Conservation (phyloP, 2,888 invertebrate species). For the Lepidocyrtinus sp. region DNA sequence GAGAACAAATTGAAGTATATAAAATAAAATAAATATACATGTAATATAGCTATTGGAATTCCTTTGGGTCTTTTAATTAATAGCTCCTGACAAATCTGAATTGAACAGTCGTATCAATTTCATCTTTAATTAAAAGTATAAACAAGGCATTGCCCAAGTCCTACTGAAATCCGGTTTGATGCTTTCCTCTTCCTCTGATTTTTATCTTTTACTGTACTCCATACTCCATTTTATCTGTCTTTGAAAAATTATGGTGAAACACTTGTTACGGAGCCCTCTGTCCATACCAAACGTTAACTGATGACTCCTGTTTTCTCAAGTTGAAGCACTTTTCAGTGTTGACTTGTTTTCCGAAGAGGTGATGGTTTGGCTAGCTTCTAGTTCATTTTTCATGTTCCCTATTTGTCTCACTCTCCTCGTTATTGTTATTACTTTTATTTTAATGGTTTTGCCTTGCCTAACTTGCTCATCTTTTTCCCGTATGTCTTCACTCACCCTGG, state of each 20-base stretch:
- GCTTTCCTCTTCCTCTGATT: neutral
- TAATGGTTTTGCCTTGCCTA: conserved; percentile 3
- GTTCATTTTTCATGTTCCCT: conserved; percentile 28
- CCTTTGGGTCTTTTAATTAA: neutral
- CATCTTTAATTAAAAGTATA: neutral
- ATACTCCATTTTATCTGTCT: neutral
- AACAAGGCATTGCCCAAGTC: no score
- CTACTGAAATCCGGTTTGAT: conserved; percentile 20
- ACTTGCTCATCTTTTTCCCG: neutral
- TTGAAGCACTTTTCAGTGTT: conserved; percentile 4
- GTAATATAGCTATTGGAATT: no score
- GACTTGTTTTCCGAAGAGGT: neutral
- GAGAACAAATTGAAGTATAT: neutral
- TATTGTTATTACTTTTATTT: neutral
- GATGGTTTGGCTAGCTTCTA: neutral
- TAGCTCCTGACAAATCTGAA: conserved; percentile 1
- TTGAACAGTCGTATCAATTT: conserved; percentile 1
- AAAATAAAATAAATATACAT: neutral
- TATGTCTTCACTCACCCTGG: conserved; percentile 46
- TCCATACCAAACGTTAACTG: conserved; percentile 16
- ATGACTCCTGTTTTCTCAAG: conserved; percentile 1
- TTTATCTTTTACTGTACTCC: neutral
- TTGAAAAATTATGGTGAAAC: conserved; percentile 5
- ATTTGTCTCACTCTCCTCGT: conserved; percentile 17
- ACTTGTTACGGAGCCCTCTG: conserved; percentile 25